phyloP scores from a whole-genome alignment of 2,797 vertebrate species.

The Clamator glandarius region DNA sequence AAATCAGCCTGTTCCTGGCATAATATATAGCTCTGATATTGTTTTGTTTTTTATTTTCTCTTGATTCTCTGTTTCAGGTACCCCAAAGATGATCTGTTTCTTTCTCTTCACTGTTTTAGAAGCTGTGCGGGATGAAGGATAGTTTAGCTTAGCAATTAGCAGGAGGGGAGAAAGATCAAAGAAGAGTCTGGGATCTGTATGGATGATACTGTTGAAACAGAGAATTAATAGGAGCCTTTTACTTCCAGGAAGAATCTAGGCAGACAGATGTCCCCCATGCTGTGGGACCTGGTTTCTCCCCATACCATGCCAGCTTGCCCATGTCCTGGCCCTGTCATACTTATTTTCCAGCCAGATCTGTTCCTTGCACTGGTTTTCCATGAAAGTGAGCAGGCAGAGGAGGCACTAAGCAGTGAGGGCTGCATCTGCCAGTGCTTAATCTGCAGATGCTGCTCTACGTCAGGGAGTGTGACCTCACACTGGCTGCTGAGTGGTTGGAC shows the following conservation, averaged over 20 bases:
- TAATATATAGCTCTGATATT: background rate
- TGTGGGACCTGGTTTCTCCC: background rate
- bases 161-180: background rate
- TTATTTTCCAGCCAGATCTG: background rate
- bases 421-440: no score
- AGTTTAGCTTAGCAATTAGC: background rate
- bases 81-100: background rate
- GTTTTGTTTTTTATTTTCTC: background rate
- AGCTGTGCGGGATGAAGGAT: background rate
- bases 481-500: no score
- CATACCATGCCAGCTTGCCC: background rate
- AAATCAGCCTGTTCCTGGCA: background rate
- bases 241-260: background rate
- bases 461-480: no score
- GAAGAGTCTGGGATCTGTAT: background rate
- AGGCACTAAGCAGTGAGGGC: no score
- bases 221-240: background rate
- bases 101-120: background rate
- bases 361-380: no score
- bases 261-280: background rate
- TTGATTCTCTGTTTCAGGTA: background rate
- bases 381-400: no score
- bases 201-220: background rate
- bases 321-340: background rate
- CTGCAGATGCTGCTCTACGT: no score